These are phyloP conservation scores for Hoplias malabaricus DNA, from an alignment of 2,113 vertebrate genomes.

Conservation along the genomic window DNA sequence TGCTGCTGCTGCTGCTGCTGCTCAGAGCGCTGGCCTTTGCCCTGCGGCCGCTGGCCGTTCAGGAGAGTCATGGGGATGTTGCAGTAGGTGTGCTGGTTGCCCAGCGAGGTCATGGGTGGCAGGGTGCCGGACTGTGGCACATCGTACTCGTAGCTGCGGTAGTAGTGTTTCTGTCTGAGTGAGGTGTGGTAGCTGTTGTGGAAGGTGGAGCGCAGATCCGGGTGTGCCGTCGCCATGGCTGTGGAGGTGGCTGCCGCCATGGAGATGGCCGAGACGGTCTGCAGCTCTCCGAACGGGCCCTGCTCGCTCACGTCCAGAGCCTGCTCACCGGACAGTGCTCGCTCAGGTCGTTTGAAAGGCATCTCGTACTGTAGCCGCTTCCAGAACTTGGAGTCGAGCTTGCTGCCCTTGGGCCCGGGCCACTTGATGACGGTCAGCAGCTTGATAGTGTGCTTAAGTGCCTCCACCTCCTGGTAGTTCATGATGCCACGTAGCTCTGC, in stretches of 20 bases:
- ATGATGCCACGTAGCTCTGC: conserved; percentile 93
- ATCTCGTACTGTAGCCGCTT: conserved; percentile 98
- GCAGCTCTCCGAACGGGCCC: conserved; percentile 93
- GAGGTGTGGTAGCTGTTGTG: conserved; percentile 89
- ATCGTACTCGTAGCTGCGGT: conserved; percentile 93
- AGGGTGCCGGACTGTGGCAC: conserved; percentile 87
- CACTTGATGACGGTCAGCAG: conserved; percentile 96
- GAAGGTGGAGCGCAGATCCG: conserved; percentile 91
- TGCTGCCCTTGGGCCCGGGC: conserved; percentile 93
- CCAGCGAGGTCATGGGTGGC: conserved; percentile 85
- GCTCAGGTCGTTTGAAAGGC: conserved; percentile 96
- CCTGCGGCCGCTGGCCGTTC: conserved; percentile 90
- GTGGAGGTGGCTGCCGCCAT: conserved; percentile 97
- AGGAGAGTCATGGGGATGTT: conserved; percentile 99
- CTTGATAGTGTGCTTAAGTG: conserved; percentile 97
- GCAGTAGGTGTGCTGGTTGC: conserved; percentile 98
- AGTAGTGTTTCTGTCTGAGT: conserved; percentile 97
- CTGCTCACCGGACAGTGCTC: conserved; percentile 89
- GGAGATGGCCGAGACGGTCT: conserved; percentile 95
- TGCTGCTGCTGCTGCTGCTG: conserved; percentile 85
- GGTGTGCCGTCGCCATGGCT: conserved; percentile 92
- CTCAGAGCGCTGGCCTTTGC: conserved; percentile 77
- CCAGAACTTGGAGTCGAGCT: conserved; percentile 96
- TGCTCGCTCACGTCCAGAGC: conserved; percentile 96
- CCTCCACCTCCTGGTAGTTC: conserved; percentile 99